Evolutionary conservation across 37 sponge, comb jelly and placozoan genomes (phyloP).

Genomic region (Aplysina aerophoba): DNA sequence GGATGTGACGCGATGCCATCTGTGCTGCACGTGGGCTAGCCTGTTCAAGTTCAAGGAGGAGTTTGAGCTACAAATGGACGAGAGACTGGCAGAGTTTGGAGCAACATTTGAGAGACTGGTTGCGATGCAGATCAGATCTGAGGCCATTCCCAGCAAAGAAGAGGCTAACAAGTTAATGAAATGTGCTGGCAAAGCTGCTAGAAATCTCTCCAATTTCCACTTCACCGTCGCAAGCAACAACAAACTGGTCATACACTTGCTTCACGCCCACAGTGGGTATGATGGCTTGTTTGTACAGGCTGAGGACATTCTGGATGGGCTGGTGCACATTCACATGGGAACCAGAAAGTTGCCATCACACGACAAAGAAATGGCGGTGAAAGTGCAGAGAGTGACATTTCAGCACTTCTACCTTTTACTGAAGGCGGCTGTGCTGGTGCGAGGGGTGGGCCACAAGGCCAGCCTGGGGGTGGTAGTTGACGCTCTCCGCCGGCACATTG

Average conservation of each 20-base stretch:
- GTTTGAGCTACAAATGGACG: constrained; percentile 55
- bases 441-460: constrained; percentile 47
- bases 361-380: constrained; percentile 29
- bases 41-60: constrained; percentile 46
- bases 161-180: constrained; percentile 11
- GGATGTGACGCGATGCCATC: constrained; percentile 47
- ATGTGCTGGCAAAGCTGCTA: constrained; percentile 45
- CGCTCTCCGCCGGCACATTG: constrained; percentile 50
- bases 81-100: background rate
- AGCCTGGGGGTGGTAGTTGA: constrained; percentile 54
- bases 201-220: background rate
- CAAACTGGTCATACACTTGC: background rate
- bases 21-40: constrained; percentile 59
- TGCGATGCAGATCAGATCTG: constrained; percentile 25
- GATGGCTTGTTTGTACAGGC: background rate
- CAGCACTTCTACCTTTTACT: constrained; percentile 60
- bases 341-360: constrained; percentile 31
- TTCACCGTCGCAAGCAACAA: constrained; percentile 32
- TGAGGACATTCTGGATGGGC: background rate
- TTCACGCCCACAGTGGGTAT: background rate
- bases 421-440: constrained; percentile 51
- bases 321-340: constrained; percentile 60
- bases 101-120: background rate
- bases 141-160: constrained; percentile 30
- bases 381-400: constrained; percentile 48